Evolutionary conservation across 2,888 invertebrate genomes (phyloP), one percentile per base, ranked within the genome.

Genomic region (Sthenelais limicola): DNA sequence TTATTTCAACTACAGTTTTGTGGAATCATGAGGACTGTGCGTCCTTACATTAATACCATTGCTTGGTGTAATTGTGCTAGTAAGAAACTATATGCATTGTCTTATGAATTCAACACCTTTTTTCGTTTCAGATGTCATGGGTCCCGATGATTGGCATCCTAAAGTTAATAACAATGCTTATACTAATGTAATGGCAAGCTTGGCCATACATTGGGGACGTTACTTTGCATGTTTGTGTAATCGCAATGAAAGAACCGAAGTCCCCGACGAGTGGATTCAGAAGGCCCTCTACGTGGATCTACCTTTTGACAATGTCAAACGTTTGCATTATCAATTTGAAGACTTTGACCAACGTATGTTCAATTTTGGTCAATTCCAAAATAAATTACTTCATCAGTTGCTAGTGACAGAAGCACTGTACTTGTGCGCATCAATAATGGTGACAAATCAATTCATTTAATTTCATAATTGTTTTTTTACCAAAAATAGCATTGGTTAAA

Each of bases 131-230:
- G 80, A 75, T 62, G 72, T 77, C 7, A 80, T 74, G 51, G 80
- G 80, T 0, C 80, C 80, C 3, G 80, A 80, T 66, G 76, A 77
- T 12, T 76, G 43, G 48, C 78, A 79, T 68, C 76, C 77, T 7
- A 62, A 72, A 24, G 75, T 77, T 3, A 68, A 78, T 62, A 80
- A 80, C 74, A 75, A 77, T 43, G 80, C 78, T 12, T 80, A 73
- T 73, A 77, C 78, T 24, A 68, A 81, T 49, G 77, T 71, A 26
- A 62, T 74, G 43, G 75, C 78, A n/a, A 73, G 70, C 30, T 75
- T 80, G 32, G 77, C 80, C 43, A 80, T 80, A 15, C 79, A 80
- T 70, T 80, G 73, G 69, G 80, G 74, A 26, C 66, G 80, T 18
- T 72, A 72, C 54, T 52, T 72, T 15, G 67, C 62, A 21, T 71